Base-by-base conservation (phyloP, 2,888 invertebrate genomes). In the Seira ritae region DNA sequence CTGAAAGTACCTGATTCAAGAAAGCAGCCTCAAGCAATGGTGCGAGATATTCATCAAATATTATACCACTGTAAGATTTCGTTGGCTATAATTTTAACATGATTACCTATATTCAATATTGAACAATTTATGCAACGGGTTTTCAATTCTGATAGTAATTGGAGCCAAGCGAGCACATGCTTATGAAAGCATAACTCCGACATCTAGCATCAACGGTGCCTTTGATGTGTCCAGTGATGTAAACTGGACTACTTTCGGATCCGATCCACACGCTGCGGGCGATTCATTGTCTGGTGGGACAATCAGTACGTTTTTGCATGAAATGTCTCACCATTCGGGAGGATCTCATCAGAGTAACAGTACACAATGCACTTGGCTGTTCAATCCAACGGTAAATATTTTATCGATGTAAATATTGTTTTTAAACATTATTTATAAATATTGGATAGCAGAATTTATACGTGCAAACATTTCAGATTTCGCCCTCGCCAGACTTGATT, bases 41-140 rank as follows among this genome's bases (percentile, higher is more conserved):
- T 96, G 94, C 93, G 96, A 90, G 96, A 96, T 91, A 94, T 96
- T 88, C 95, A 95, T 91, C 95, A 95, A 90, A 93, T 95, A 90
- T 91, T 95, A 86, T 94, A 95, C 90, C 93, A 94, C 91, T 93
- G 94, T 94, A 90, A 88, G 80, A 46, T 23, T 42, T 8, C 19
- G n/a, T n/a, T n/a, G n/a, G n/a, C n/a, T n/a, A n/a, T n/a, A n/a
- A n/a, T n/a, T n/a, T 37, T n/a, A n/a, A n/a, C n/a, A n/a, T n/a
- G n/a, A n/a, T n/a, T n/a, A n/a, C n/a, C n/a, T n/a, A n/a, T n/a
- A n/a, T n/a, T n/a, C n/a, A n/a, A n/a, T n/a, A n/a, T n/a, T n/a
- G n/a, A n/a, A n/a, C n/a, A n/a, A n/a, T n/a, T n/a, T n/a, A n/a
- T n/a, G n/a, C n/a, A n/a, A n/a, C n/a, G n/a, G n/a, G n/a, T n/a